Evolutionary conservation across 2,797 vertebrate genomes (phyloP), one percentile per base, ranked within the genome.

Genomic region (Alcedo atthis): DNA sequence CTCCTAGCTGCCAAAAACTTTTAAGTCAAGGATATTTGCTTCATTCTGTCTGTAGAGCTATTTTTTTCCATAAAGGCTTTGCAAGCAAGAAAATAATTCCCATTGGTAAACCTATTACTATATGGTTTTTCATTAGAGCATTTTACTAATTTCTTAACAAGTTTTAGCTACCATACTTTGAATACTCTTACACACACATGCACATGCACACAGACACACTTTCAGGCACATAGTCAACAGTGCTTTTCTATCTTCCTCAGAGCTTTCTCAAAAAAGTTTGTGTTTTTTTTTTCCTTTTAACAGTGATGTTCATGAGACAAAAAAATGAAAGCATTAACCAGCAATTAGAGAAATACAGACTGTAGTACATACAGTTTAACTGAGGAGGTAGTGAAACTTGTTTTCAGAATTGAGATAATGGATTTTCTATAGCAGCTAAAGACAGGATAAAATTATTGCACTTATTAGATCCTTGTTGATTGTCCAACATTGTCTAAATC

Each of bases 1-100:
- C 94, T 96, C 96, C 96, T 81, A 91, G 85, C 90, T 94, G 96
- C 89, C 96, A 97, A 95, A 92, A 93, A 69, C 73, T 94, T 90
- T 95, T 93, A 95, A 97, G 87, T 96, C 92, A 96, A 93, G 82
- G 77, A 88, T 90, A 94, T 21, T 93, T 94, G 92, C 73, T 96
- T 92, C 91, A 94, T 93, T 94, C 46, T 76, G 89, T 95, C 86
- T 93, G 87, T 94, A 85, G 77, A 96, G 87, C 86, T 83, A 77
- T n/a, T 87, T 85, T 69, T 91, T 96, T 93, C 88, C 76, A 92
- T 74, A 74, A 57, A 92, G 87, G 64, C 87, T 96, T 96, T 74
- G 57, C 67, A 85, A 95, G 90, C 40, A 87, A 94, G 91, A 91
- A 88, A 92, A 87, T 85, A 81, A 97, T 95, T 96, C 76, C 88